Conservation (phyloP, 2,888 invertebrate genomes). For the Mythimna loreyi region DNA sequence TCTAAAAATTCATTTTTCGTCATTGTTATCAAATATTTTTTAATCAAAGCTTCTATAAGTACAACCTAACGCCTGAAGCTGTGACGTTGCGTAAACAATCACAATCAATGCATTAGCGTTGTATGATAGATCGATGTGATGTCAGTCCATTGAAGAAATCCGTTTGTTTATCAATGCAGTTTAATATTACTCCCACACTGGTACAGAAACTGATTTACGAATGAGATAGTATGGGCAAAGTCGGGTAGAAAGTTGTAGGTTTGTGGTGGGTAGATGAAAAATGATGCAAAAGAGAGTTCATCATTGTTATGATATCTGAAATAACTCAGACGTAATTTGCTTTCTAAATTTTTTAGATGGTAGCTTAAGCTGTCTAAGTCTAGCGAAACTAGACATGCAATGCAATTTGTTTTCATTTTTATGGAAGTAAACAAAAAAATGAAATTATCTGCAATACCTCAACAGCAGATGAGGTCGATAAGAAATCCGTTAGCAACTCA, state of each 20-base stretch:
- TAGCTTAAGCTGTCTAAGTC: not conserved
- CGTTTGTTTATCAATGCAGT: constrained; percentile 75
- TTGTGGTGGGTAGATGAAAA: constrained; percentile 44
- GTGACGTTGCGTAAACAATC: constrained; percentile 82
- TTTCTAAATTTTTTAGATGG: constrained; percentile 25
- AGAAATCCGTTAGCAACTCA: not conserved
- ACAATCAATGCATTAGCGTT: constrained; percentile 83
- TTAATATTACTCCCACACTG: constrained; percentile 73
- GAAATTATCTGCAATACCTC: not conserved
- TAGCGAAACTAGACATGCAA: constrained; percentile 1
- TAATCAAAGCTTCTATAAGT: constrained; percentile 18
- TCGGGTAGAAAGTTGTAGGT: constrained; percentile 8
- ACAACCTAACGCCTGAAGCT: constrained; percentile 15
- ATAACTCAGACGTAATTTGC: not conserved
- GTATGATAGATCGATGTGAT: constrained; percentile 76
- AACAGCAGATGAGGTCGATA: not conserved
- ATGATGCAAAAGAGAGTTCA: constrained; percentile 35
- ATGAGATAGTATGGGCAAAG: constrained; percentile 25
- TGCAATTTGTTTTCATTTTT: constrained; percentile 19
- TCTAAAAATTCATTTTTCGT: constrained; percentile 13
- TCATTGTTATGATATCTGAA: constrained; percentile 13
- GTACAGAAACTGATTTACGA: constrained; percentile 38
- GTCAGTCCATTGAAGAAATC: constrained; percentile 75
- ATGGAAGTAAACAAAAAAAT: constrained; percentile 10
- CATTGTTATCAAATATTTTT: constrained; percentile 31